phyloP scores from a whole-genome alignment of 2,113 vertebrate genomes.

The Phrynosoma blainvillii region DNA sequence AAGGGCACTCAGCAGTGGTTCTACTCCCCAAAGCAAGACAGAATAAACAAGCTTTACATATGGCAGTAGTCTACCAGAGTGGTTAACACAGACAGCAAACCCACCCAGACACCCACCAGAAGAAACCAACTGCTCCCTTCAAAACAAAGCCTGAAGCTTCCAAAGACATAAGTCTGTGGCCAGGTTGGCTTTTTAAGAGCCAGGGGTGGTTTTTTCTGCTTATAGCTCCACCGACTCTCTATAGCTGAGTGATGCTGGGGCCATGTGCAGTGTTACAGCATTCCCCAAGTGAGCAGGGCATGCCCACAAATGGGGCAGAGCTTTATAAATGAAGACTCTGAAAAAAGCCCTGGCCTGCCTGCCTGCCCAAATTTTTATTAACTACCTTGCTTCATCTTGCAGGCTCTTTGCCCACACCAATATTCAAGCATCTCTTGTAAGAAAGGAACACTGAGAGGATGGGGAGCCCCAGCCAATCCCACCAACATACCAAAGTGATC shows the following conservation, averaged over 20 bases:
- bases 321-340: background rate
- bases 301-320: too few relatives aligned
- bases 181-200: background rate
- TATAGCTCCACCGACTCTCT: background rate
- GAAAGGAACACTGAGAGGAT: background rate
- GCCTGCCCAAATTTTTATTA: too few relatives aligned
- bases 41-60: background rate
- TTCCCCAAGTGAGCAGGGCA: background rate
- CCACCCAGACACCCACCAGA: background rate
- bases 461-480: background rate
- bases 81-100: background rate
- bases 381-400: background rate
- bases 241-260: background rate
- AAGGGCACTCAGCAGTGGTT: slow-evolving; percentile 89
- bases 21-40: slow-evolving; percentile 67
- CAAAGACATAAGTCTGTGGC: background rate
- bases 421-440: too few relatives aligned
- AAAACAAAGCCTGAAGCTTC: background rate
- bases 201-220: too few relatives aligned
- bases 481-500: slow-evolving; percentile 94
- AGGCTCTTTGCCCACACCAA: background rate
- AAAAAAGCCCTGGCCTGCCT: too few relatives aligned
- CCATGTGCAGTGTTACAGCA: background rate
- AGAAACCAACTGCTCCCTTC: background rate
- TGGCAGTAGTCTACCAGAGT: too few relatives aligned